Evolutionary conservation across 2,888 invertebrate genomes (phyloP), one percentile per base, ranked within the genome.

Genomic region (Metellina segmentata): DNA sequence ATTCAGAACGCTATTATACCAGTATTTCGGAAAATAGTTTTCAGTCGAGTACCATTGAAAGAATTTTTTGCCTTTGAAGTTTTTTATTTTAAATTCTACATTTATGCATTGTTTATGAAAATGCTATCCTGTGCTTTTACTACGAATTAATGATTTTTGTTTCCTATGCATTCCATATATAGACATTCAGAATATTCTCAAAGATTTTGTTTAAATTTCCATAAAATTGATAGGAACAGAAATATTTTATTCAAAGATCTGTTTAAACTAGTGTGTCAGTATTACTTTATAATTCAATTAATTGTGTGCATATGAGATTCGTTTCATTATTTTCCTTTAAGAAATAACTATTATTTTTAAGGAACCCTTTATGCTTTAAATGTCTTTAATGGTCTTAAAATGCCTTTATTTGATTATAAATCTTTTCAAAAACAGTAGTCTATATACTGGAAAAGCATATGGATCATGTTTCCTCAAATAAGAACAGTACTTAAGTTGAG

Each of bases 401-500:
- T 74, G 74, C 13, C 19, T 74, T 74, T 7, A 0, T 11, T 13
- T 20, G 8, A 8, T 20, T 74, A 34, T 19, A 13, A 20, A 61
- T 53, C 6, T 7, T 78, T 19, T 7, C 19, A 34, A 6, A 69
- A 6, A 49, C 34, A 11, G 34, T n/a, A n/a, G 19, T n/a, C 74
- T 81, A 19, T 20, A 75, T 82, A 51, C 20, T 51, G 34, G 49
- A 61, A 71, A 71, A 61, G 61, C 85, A 49, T 72, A 51, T 20
- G 69, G 81, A 78, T 48, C 85, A 77, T 69, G 79, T 85, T 77
- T 78, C 16, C 34, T 9, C 82, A 20, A 87, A 83, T 91, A 91
- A 91, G 86, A 88, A 87, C 87, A 82, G n/a, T 53, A 78, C 86
- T 86, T 85, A 19, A 69, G 34, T 81, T 87, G 91, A 78, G 91